These are phyloP conservation scores for Cecidostiba fungosa DNA, from an alignment of 2,888 invertebrate genomes.

Conservation along the genomic window DNA sequence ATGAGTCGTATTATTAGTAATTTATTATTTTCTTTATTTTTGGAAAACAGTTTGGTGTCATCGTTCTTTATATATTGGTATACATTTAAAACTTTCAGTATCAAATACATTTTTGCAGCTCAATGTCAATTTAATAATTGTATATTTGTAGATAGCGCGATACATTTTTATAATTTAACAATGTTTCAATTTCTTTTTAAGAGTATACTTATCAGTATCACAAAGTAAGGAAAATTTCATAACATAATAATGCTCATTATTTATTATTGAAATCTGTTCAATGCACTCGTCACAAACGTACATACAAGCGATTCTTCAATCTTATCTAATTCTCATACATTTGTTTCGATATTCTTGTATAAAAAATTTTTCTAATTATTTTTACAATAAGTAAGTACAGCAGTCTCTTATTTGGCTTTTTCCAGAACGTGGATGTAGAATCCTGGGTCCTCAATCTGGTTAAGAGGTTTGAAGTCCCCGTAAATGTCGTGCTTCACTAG, in stretches of 20 bases:
- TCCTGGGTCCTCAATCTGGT: slow-evolving; percentile 85
- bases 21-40: too few species aligned
- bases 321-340: not conserved
- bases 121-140: too few species aligned
- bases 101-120: too few species aligned
- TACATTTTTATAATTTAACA: not conserved
- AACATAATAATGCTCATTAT: too few species aligned
- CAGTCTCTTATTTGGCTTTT: slow-evolving; percentile 79
- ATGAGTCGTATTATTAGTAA: too few species aligned
- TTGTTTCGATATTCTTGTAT: not conserved
- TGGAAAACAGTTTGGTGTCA: too few species aligned
- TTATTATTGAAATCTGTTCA: too few species aligned
- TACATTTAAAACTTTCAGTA: too few species aligned
- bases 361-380: not conserved
- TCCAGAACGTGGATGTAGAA: slow-evolving; percentile 93
- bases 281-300: too few species aligned
- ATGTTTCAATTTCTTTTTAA: not conserved
- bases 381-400: not conserved
- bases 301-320: not conserved
- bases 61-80: too few species aligned
- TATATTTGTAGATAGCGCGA: too few species aligned
- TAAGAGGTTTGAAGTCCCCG: slow-evolving; percentile 90
- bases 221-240: not conserved
- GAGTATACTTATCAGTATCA: not conserved
- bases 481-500: slow-evolving; percentile 86